Conservation (phyloP, 2,888 invertebrate species). For the Meteorus colon region DNA sequence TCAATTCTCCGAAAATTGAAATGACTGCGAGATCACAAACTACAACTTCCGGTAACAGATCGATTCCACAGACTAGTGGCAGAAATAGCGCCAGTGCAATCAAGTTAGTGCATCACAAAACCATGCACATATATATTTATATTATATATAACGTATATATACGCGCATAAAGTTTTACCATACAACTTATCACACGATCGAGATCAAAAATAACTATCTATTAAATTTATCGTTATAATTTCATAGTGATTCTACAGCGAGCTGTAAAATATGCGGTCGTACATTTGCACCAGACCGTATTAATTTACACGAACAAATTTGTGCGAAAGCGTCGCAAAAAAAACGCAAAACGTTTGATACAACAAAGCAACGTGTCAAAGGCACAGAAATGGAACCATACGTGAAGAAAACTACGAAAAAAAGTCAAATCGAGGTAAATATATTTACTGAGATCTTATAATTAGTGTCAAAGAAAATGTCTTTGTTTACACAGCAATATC, state of each 20-base stretch:
- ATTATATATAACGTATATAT: background rate
- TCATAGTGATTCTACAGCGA: conserved; percentile 69
- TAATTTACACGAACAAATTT: conserved; percentile 88
- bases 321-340: conserved; percentile 84
- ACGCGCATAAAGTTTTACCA: conserved; percentile 4
- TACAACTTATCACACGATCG: background rate
- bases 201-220: conserved; percentile 14
- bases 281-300: conserved; percentile 88
- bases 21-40: conserved; percentile 59
- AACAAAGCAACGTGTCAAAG: conserved; percentile 90
- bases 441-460: conserved; percentile 18
- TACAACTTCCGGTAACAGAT: conserved; percentile 41
- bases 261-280: conserved; percentile 86
- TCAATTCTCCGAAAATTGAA: conserved; percentile 55
- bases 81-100: conserved; percentile 30
- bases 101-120: conserved; percentile 3
- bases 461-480: conserved; percentile 1
- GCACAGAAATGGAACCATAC: conserved; percentile 91
- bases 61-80: conserved; percentile 31
- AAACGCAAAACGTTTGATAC: conserved; percentile 95
- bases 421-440: conserved; percentile 55
- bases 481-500: background rate
- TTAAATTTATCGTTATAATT: conserved; percentile 20
- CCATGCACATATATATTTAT: conserved; percentile 45
- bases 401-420: conserved; percentile 72